Evolutionary conservation across 2,113 vertebrate genomes (phyloP).

Genomic region (Siniperca chuatsi): DNA sequence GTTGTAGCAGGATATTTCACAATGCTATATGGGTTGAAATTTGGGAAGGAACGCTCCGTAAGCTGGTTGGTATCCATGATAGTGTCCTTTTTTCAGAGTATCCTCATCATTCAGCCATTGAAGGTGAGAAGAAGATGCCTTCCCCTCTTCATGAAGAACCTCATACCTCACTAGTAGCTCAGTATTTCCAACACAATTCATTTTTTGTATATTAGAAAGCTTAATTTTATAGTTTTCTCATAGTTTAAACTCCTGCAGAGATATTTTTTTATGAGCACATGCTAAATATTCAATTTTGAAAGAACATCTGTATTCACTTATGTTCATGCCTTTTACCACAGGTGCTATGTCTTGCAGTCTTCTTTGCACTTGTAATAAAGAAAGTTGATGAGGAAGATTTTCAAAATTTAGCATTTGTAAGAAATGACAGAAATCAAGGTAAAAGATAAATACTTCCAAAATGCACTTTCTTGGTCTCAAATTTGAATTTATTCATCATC

Average conservation of each 20-base stretch:
- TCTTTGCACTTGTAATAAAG: constrained; percentile 93
- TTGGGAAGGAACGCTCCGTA: constrained; percentile 89
- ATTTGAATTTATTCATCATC: background rate
- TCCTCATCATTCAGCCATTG: constrained; percentile 92
- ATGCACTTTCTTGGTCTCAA: background rate
- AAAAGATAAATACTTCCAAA: background rate
- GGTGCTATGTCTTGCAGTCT: constrained; percentile 92
- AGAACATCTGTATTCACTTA: background rate
- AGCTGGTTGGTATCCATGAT: constrained; percentile 93
- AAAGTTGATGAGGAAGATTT: constrained; percentile 89
- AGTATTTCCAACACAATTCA: background rate
- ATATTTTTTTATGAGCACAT: background rate
- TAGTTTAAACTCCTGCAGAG: background rate
- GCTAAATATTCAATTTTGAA: background rate
- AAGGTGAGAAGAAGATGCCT: constrained; percentile 85
- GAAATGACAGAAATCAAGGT: constrained; percentile 59
- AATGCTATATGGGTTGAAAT: constrained; percentile 92
- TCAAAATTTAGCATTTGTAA: constrained; percentile 53
- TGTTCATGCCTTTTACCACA: constrained; percentile 57
- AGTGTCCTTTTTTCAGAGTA: constrained; percentile 92
- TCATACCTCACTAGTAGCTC: background rate
- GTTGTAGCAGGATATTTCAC: constrained; percentile 89
- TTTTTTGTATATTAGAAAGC: background rate
- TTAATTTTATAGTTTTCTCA: background rate
- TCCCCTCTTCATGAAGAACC: background rate